Base-by-base conservation (phyloP, 2,797 vertebrate species). In the Argya squamiceps region DNA sequence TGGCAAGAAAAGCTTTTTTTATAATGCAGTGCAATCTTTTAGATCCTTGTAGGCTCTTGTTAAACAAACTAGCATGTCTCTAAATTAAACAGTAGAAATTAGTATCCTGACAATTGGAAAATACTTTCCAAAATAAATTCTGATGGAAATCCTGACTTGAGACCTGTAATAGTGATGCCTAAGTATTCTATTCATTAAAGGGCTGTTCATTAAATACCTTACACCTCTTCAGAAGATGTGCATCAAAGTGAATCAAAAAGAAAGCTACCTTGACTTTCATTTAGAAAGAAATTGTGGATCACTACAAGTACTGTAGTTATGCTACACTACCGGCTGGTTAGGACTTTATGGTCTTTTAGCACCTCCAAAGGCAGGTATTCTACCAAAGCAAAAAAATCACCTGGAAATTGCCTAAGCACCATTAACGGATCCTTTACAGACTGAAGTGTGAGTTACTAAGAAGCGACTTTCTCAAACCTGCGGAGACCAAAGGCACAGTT, bases 341-440 rank as follows among this genome's bases (percentile, higher is more conserved):
- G 87, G 85, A 97, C 93, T 92, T 96, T 44, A 93, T 82, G 65
- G 95, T 95, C 88, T 97, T 97, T 97, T 98, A 98, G 98, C 97
- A 98, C 98, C 98, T 98, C 94, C 95, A 88, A 96, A 97, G 95
- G 95, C 89, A 97, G 96, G 92, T 97, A 92, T 92, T 96, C 91
- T 96, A 97, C 80, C 67, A 89, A 96, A 97, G 95, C 82, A 74
- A 88, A 91, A 95, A 59, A 84, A 91, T 90, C 87, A 88, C 49
- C 92, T 93, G 75, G 82, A 88, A 88, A 93, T 94, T 83, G 95
- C 95, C 94, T 94, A 96, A 96, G 92, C 79, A 96, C 96, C 88
- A 81, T 84, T 88, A 98, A 96, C 68, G 37, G 76, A 44, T 86
- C 94, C 74, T 92, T 87, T 93, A 76, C 59, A 93, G 75, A 91